A percentile compares a stretch with the other conserved stretches of the same genome.
phyloP scores from a whole-genome alignment of 2,888 invertebrate species.

The Adelphocoris suturalis region DNA sequence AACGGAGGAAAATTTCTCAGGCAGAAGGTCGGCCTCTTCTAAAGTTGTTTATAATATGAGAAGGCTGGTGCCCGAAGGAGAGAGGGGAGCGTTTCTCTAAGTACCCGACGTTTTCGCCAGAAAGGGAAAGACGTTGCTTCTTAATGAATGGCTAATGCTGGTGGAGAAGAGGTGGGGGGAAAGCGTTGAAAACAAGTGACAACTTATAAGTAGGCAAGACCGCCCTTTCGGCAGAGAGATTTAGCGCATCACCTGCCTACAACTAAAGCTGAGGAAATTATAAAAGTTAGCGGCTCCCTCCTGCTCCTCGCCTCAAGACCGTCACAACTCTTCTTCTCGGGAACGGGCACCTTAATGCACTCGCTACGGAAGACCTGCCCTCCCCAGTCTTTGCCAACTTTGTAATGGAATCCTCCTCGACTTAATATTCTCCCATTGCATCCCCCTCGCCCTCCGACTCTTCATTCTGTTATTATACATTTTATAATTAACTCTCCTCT shows the following conservation, averaged over 20 bases:
- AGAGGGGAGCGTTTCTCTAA: neutral
- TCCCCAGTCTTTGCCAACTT: conserved; percentile 46
- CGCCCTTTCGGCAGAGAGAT: conserved; percentile 45
- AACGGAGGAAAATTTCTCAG: neutral
- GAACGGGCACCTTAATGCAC: neutral
- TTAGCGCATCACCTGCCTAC: conserved; percentile 68
- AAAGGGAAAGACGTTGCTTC: conserved; percentile 33
- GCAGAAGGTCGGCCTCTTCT: conserved; percentile 2
- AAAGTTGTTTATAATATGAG: conserved; percentile 45
- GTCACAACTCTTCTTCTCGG: neutral
- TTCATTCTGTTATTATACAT: conserved; percentile 60
- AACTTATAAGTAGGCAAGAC: conserved; percentile 54
- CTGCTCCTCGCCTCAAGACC: neutral
- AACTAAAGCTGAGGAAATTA: conserved; percentile 70
- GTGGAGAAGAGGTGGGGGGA: neutral
- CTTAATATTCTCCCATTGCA: conserved; percentile 59
- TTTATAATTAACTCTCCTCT: conserved; percentile 53
- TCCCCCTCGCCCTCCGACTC: conserved; percentile 9
- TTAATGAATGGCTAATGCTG: conserved; percentile 57
- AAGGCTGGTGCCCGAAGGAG: neutral
- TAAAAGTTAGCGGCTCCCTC: conserved; percentile 63
- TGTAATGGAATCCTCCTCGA: conserved; percentile 57
- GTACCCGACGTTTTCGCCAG: neutral
- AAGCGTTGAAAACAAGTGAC: conserved; percentile 57
- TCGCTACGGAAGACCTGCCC: neutral